Conservation (phyloP, 2,113 vertebrate genomes). For the Upupa epops region DNA sequence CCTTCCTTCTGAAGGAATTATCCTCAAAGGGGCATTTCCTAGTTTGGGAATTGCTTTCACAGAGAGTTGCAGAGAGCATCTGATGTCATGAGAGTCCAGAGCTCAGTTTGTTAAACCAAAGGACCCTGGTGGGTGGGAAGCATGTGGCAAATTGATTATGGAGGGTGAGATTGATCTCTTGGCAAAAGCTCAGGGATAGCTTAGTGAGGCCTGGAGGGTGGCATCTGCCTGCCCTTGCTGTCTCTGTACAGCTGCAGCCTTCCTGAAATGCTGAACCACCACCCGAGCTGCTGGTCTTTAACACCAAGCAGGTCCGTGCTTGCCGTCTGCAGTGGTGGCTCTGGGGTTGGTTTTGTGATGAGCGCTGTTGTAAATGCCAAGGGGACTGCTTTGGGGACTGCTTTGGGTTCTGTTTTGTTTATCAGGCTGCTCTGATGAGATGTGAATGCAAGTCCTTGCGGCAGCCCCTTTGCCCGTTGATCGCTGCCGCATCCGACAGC, state of each 20-base stretch:
- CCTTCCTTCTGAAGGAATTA: neutral
- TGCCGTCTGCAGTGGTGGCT: neutral
- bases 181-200: neutral
- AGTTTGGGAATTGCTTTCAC: neutral
- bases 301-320: neutral
- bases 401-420: neutral
- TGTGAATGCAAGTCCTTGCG: fast-evolving
- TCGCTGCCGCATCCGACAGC: fast-evolving
- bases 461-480: fast-evolving
- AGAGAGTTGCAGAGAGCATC: neutral
- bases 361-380: neutral
- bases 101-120: neutral
- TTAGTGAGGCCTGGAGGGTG: neutral
- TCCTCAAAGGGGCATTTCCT: neutral
- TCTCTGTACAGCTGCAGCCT: neutral
- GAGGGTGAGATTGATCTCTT: neutral
- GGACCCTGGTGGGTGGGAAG: neutral
- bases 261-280: neutral
- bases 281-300: neutral
- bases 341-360: neutral
- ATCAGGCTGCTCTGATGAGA: neutral
- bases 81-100: neutral
- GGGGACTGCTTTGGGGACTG: neutral
- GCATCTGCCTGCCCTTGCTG: neutral
- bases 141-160: neutral